phyloP scores from a whole-genome alignment of 53 echinoderm and acorn worm species.

The Paracentrotus lividus region DNA sequence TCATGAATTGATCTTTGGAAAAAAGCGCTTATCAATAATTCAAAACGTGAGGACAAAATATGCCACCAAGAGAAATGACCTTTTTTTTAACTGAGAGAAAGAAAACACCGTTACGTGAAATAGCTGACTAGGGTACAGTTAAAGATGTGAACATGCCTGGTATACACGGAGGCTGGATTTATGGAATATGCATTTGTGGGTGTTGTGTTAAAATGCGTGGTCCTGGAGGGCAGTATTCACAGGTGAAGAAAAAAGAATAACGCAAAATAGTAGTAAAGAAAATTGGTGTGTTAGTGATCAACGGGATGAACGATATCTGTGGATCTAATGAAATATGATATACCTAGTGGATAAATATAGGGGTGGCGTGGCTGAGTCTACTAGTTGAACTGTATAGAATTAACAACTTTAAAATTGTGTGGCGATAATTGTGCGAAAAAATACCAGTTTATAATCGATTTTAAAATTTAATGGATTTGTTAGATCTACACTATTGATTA shows the following conservation, averaged over 20 bases:
- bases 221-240: not conserved
- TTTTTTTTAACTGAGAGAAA: not conserved
- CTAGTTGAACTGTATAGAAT: not conserved
- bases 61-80: not conserved
- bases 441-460: too few relatives aligned
- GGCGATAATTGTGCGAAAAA: not conserved
- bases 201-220: constrained; percentile 18
- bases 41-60: not conserved
- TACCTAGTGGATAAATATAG: too few relatives aligned
- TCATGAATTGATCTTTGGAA: not conserved
- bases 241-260: not conserved
- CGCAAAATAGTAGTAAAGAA: constrained; percentile 44
- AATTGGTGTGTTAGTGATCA: constrained; percentile 33
- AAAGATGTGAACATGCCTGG: constrained; percentile 36
- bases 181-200: constrained; percentile 9
- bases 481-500: too few relatives aligned
- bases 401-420: not conserved
- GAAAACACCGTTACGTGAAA: not conserved
- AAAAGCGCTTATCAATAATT: not conserved
- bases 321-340: not conserved
- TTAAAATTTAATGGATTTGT: too few relatives aligned
- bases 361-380: too few relatives aligned
- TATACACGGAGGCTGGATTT: not conserved
- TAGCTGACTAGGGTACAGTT: constrained; percentile 2
- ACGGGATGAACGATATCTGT: not conserved